These are phyloP conservation scores for Drosophila villosipedis DNA, from an alignment of 2,888 invertebrate species.

Conservation along the genomic window DNA sequence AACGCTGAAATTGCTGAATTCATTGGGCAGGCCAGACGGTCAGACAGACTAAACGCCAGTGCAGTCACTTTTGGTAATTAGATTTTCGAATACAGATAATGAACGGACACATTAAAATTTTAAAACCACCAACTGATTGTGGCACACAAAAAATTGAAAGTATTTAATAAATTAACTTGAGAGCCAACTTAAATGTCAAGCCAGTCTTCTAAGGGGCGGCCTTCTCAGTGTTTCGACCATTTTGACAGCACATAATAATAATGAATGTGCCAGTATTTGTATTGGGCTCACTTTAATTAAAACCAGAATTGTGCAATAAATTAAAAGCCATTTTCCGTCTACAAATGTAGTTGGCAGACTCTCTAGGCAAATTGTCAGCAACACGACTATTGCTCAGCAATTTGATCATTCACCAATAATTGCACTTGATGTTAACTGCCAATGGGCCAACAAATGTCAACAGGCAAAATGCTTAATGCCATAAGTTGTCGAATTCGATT, in stretches of 20 bases:
- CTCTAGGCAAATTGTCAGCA: constrained; percentile 19
- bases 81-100: constrained; percentile 78
- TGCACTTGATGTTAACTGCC: constrained; percentile 23
- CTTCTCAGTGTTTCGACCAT: constrained; percentile 14
- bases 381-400: constrained; percentile 1
- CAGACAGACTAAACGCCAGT: constrained; percentile 30
- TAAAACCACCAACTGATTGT: constrained; percentile 59
- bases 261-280: constrained; percentile 13
- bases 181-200: constrained; percentile 62
- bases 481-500: constrained; percentile 6
- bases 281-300: constrained; percentile 24
- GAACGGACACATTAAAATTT: constrained; percentile 78
- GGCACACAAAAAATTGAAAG: constrained; percentile 56
- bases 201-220: constrained; percentile 13
- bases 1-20: background rate
- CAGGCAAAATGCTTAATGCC: background rate
- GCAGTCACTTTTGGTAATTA: constrained; percentile 78
- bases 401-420: constrained; percentile 17
- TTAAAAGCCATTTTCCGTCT: constrained; percentile 28
- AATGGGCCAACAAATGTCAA: constrained; percentile 3
- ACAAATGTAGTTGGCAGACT: constrained; percentile 27
- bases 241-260: constrained; percentile 45
- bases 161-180: constrained; percentile 79
- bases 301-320: constrained; percentile 50
- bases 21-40: constrained; percentile 4